Percentiles rank a stretch among this genome's conserved stretches.
phyloP scores from a whole-genome alignment of 1,140 invertebrate genomes.

The Callitettix versicolor region DNA sequence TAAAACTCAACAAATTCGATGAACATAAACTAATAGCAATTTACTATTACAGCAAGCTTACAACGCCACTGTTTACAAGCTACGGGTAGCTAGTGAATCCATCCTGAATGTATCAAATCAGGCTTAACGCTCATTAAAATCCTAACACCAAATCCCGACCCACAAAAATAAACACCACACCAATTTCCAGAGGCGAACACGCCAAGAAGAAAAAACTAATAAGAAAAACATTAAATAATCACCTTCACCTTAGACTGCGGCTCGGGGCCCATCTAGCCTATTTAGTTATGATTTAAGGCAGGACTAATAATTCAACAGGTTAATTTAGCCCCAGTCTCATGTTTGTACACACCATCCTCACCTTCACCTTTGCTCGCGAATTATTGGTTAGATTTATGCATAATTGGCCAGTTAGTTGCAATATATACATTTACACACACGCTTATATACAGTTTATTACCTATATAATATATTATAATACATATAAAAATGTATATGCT shows the following conservation, averaged over 20 bases:
- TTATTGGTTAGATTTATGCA: not conserved
- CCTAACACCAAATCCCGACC: constrained; percentile 5
- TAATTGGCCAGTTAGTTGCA: constrained; percentile 1
- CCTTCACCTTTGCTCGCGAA: not conserved
- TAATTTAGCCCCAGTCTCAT: not conserved
- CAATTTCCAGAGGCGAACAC: not conserved
- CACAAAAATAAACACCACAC: constrained; percentile 7
- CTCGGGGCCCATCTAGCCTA: not conserved
- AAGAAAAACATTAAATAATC: constrained; percentile 13
- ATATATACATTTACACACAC: not conserved
- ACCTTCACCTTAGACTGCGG: not conserved
- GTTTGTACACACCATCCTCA: not conserved
- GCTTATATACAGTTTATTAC: not conserved
- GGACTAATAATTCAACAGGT: constrained; percentile 7
- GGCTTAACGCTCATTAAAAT: too few species aligned
- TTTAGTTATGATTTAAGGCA: constrained; percentile 2
- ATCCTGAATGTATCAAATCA: too few species aligned
- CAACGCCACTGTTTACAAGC: too few species aligned
- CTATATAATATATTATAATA: constrained; percentile 1
- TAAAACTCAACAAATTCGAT: too few species aligned
- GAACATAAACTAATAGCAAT: too few species aligned
- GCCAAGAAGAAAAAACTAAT: constrained; percentile 5
- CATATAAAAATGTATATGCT: constrained; percentile 1
- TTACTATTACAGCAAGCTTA: too few species aligned
- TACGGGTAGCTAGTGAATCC: too few species aligned